phyloP scores from a whole-genome alignment of 1,140 invertebrate genomes.

The Oedothorax gibbosus region DNA sequence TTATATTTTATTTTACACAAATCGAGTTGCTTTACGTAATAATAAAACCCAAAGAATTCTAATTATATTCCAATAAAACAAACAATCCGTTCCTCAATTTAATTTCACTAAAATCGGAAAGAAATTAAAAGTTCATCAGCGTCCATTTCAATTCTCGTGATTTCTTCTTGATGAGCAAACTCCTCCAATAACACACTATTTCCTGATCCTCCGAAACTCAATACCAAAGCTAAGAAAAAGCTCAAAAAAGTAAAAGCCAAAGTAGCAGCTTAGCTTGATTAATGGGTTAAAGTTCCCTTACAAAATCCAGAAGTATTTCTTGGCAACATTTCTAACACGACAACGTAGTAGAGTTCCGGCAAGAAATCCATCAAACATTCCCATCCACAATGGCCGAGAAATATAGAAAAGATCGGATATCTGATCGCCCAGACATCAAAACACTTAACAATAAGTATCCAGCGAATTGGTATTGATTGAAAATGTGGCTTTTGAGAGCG shows the following conservation, averaged over 20 bases:
- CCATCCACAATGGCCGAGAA: slow-evolving; percentile 39
- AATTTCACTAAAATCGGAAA: too few relatives aligned
- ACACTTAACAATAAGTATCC: slow-evolving; percentile 58
- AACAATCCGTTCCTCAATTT: too few relatives aligned
- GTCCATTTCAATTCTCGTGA: too few relatives aligned
- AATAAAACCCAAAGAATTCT: too few relatives aligned
- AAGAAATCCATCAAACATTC: slow-evolving; percentile 46
- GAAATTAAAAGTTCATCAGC: too few relatives aligned
- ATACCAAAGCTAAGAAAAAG: too few relatives aligned
- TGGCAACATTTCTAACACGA: slow-evolving; percentile 19
- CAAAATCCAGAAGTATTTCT: slow-evolving; percentile 9
- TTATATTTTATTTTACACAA: too few relatives aligned
- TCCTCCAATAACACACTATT: too few relatives aligned
- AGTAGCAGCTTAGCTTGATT: slow-evolving; percentile 29
- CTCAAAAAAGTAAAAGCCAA: neutral
- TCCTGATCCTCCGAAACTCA: too few relatives aligned
- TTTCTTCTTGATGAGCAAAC: too few relatives aligned
- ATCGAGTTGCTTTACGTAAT: too few relatives aligned
- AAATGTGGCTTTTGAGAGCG: slow-evolving; percentile 1
- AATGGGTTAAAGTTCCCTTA: slow-evolving; percentile 16
- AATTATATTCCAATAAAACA: too few relatives aligned
- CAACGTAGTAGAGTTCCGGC: slow-evolving; percentile 8
- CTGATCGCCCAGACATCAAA: slow-evolving; percentile 50
- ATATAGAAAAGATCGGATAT: slow-evolving; percentile 49
- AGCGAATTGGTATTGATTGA: slow-evolving; percentile 50